Percentiles rank a stretch among this genome's conserved stretches.
Conservation (phyloP, 2,113 vertebrate genomes). For the Rhinogobius similis region DNA sequence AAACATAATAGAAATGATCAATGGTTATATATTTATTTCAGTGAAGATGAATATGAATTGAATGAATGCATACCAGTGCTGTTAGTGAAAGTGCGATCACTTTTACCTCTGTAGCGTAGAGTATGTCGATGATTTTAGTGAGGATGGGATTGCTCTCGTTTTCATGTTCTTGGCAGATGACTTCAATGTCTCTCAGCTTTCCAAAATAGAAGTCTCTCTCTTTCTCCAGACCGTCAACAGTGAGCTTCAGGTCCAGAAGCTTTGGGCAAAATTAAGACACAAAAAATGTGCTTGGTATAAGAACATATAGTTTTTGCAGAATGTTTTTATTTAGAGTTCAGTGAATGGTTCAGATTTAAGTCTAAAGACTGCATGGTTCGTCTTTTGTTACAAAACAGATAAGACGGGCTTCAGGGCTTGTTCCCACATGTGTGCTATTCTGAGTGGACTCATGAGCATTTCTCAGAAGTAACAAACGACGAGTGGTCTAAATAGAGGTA, state of each 20-base stretch:
- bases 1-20: not conserved
- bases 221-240: conserved; percentile 89
- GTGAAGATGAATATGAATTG: too few relatives aligned
- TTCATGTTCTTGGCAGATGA: conserved; percentile 93
- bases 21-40: not conserved
- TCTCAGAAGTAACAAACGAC: not conserved
- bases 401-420: not conserved
- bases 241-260: conserved; percentile 91
- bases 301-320: not conserved
- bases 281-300: not conserved
- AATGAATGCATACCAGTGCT: not conserved
- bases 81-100: not conserved
- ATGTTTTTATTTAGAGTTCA: not conserved
- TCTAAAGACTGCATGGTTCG: not conserved
- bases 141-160: conserved; percentile 81
- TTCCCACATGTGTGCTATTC: conserved; percentile 1
- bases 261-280: conserved; percentile 40
- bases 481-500: not conserved
- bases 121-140: conserved; percentile 85
- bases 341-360: not conserved
- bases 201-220: conserved; percentile 97
- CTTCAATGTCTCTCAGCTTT: conserved; percentile 93
- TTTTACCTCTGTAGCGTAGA: conserved; percentile 91
- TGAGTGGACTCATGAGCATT: not conserved
- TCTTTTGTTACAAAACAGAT: not conserved